Evolutionary conservation across 2,113 vertebrate species (phyloP).

Genomic region (Octodon degus): DNA sequence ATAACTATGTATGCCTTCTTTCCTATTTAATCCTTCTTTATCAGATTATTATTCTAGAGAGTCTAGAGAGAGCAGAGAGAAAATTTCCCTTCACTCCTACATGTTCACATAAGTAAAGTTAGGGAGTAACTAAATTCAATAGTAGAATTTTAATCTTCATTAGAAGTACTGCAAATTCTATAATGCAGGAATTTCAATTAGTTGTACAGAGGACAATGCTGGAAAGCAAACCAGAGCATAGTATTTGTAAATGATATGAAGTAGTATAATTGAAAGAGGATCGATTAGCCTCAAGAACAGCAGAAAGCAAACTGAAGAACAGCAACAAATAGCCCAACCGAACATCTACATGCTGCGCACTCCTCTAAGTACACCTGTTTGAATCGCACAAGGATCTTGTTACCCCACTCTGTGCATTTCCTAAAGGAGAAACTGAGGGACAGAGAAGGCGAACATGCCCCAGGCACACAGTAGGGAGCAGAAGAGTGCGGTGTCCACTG

Average conservation of each 20-base stretch:
- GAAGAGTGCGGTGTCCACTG: background rate
- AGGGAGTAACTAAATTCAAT: background rate
- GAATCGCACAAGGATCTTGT: background rate
- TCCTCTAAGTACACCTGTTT: background rate
- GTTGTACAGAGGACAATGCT: background rate
- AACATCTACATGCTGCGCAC: accelerated
- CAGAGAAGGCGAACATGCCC: background rate
- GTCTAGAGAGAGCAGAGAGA: background rate
- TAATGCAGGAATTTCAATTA: background rate
- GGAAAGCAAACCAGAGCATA: background rate
- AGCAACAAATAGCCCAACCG: background rate
- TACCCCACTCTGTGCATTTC: background rate
- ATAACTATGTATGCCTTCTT: background rate
- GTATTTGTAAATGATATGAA: slow-evolving; percentile 10
- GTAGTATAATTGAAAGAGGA: background rate
- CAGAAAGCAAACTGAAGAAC: background rate
- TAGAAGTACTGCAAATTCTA: background rate
- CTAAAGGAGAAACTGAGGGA: background rate
- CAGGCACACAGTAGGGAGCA: background rate
- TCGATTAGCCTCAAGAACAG: background rate
- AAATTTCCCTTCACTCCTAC: background rate
- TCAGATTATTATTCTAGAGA: background rate
- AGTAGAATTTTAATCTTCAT: slow-evolving; percentile 40
- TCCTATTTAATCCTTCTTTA: background rate
- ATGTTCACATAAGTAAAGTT: background rate